Evolutionary conservation across 1,140 invertebrate genomes (phyloP), one percentile per base, ranked within the genome.

Genomic region (Onthophagus taurus): DNA sequence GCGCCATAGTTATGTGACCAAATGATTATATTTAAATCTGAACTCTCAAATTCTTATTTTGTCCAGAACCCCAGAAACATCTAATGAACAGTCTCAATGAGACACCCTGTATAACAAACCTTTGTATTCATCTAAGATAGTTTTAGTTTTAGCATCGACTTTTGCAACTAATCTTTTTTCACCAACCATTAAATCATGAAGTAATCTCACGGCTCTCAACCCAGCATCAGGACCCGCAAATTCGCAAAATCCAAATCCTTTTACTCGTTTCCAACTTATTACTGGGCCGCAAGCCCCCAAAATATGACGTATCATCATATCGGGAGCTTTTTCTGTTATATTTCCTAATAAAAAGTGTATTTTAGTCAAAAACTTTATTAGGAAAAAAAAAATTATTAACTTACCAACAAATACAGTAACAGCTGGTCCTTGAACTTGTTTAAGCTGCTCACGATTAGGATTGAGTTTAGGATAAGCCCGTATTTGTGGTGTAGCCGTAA

Each of bases 171-270:
- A 69, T 60, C 85, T 85, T 65, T 95, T 97, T 26, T 90, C 92
- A 31, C 87, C 89, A 48, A 99, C 83, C 68, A 88, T 80, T 65
- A 91, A 82, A 54, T 96, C 92, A 69, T 98, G 93, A 6, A 99
- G 72, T 43, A 99, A 69, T 39, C 95, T 71, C 42, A 99, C 91
- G 53, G 94, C 93, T 53, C 94, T 73, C 41, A 97, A 71, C 17
- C 93, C 96, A 2, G 92, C 88, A 70, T 97, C 92, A 13, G 94
- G 93, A 44, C 89, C 85, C 36, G 78, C 87, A 74, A 83, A 93
- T 70, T 99, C 96, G 72, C 95, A 98, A 70, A 99, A 99, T 16
- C 95, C 96, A 72, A 99, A 99, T 7, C 89, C 93, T 65, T 96
- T 92, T 6, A 98, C 92, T 52, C 95, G 75, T 66, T 98, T 98